Evolutionary conservation across 2,797 vertebrate genomes (phyloP), one percentile per base, ranked within the genome.

Genomic region (Sebastes dallii): DNA sequence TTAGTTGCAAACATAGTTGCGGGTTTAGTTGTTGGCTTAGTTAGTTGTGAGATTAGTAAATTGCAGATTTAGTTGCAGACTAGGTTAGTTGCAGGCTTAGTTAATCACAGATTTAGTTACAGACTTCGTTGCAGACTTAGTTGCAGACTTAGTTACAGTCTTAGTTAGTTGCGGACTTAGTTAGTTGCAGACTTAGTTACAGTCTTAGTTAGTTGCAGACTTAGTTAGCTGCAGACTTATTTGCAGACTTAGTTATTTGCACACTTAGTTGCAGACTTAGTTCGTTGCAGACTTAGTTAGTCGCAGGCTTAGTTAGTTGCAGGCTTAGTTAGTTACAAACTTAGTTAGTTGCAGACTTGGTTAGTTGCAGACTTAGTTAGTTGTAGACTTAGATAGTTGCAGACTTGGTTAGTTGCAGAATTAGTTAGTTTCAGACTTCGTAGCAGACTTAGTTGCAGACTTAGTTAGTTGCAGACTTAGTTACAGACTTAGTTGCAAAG

Each of bases 261-360:
- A 20, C 2, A 2, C 46, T 50, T 20, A 1, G 54, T 55, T 55
- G 1, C 18, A 20, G 1, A 2, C 46, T 50, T 20, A 20, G 6
- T 20, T 50, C 4, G 10, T 55, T 3, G 1, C 11, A 24, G 54
- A 0, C 20, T 55, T 10, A 1, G 6, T 24, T 55, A 12, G n/a
- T 11, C 12, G 1, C 10, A 24, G 1, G 0, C 54, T 56, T 56
- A 25, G 5, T 24, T 24, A 20, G 20, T 10, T 2, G 8, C 1
- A 8, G 8, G 0, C 4, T 20, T 52, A 1, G 46, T 2, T 52
- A n/a, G 46, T 42, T 14, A 10, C 3, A 30, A 8, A 0, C 20
- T 52, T 52, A 4, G 50, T 10, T 52, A 52, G 50, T 52, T 52
- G 0, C 20, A 4, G 0, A 52, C 4, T 20, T n/a, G 5, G 13